Evolutionary conservation across 2,113 vertebrate genomes (phyloP).

Genomic region (Tympanuchus pallidicinctus): DNA sequence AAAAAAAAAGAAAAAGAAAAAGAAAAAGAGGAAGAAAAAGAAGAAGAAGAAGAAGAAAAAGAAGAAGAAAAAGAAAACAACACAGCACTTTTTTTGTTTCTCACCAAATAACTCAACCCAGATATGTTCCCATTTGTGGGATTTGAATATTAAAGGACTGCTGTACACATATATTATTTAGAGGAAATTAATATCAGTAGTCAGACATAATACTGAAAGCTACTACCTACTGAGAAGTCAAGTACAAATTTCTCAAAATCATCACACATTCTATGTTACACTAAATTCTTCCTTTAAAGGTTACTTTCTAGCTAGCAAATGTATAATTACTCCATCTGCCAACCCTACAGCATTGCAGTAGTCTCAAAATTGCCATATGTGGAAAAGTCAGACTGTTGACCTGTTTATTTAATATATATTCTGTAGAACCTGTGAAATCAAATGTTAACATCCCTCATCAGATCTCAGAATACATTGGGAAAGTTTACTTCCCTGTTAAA

Average conservation of each 20-base stretch:
- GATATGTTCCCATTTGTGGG: not conserved
- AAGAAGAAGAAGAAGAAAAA: too few species aligned
- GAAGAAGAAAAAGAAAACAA: too few species aligned
- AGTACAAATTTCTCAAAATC: conserved; percentile 23
- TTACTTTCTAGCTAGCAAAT: conserved; percentile 56
- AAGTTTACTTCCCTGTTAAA: conserved; percentile 7
- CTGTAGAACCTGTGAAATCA: conserved; percentile 40
- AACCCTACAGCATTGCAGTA: conserved; percentile 36
- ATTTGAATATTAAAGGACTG: conserved; percentile 1
- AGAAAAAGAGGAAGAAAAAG: not conserved
- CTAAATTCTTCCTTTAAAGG: conserved; percentile 43
- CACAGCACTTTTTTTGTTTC: not conserved
- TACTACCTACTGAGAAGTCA: not conserved
- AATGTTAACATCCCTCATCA: conserved; percentile 13
- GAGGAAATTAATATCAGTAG: not conserved
- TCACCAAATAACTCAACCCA: not conserved
- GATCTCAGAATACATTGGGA: not conserved
- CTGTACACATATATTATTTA: not conserved
- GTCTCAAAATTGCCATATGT: conserved; percentile 64
- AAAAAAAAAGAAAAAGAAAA: not conserved
- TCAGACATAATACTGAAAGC: not conserved
- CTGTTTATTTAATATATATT: conserved; percentile 57
- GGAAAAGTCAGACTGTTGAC: conserved; percentile 48
- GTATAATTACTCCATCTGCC: conserved; percentile 72
- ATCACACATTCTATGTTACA: not conserved